phyloP scores from a whole-genome alignment of 2,888 invertebrate species.

The Arrhopalites spinosus region DNA sequence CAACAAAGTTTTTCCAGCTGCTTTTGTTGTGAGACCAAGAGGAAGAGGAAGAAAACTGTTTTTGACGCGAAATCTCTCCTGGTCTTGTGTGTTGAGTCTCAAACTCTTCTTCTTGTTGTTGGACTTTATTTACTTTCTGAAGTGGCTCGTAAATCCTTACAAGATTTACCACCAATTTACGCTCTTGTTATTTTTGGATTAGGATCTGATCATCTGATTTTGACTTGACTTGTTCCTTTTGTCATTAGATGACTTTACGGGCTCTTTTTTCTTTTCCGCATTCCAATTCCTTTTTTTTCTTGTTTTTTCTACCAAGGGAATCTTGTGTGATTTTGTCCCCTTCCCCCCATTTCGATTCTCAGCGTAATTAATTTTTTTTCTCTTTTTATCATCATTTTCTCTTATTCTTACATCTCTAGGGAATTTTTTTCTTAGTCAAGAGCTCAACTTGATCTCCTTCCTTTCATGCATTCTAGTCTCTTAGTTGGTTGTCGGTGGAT shows the following conservation, averaged over 20 bases:
- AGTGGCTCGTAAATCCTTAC: constrained; percentile 27
- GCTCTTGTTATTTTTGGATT: constrained; percentile 33
- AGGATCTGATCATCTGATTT: constrained; percentile 27
- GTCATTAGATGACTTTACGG: constrained; percentile 7
- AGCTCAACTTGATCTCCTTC: no score
- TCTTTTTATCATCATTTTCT: neutral
- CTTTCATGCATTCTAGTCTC: no score
- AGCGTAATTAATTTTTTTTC: neutral
- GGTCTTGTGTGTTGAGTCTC: neutral
- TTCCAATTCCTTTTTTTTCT: neutral
- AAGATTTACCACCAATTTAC: constrained; percentile 30
- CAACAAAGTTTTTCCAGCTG: constrained; percentile 24
- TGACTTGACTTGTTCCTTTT: constrained; percentile 14
- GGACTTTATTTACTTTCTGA: constrained; percentile 32
- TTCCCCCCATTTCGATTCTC: neutral
- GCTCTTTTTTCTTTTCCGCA: neutral
- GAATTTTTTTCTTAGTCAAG: neutral
- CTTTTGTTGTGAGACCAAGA: neutral
- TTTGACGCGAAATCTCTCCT: constrained; percentile 26
- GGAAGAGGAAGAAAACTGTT: constrained; percentile 18
- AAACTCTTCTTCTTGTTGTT: neutral
- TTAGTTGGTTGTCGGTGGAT: no score
- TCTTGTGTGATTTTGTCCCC: neutral
- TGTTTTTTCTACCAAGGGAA: no score
- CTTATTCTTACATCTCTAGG: no score